phyloP scores from a whole-genome alignment of 1,140 invertebrate genomes.

The Steinernema feltiae region DNA sequence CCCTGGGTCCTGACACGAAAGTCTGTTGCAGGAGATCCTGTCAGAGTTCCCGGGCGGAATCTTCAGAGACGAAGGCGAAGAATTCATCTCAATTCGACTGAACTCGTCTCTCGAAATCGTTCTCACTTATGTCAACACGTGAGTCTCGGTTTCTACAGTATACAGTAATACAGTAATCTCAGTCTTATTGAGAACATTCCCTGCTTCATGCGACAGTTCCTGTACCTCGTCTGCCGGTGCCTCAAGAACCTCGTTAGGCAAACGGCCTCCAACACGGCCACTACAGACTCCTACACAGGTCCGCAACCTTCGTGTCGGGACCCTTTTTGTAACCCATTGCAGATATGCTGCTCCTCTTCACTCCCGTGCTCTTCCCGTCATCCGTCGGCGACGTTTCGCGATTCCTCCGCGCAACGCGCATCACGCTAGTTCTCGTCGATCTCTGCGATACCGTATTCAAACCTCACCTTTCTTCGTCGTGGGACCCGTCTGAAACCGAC shows the following conservation, averaged over 20 bases:
- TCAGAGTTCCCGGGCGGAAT: slow-evolving; percentile 40
- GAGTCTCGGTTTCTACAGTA: not conserved
- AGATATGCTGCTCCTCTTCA: slow-evolving; percentile 41
- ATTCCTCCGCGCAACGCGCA: slow-evolving; percentile 38
- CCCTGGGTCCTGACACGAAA: too few species aligned
- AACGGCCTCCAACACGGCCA: slow-evolving; percentile 16
- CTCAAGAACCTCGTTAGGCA: slow-evolving; percentile 34
- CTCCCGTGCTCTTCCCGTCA: slow-evolving; percentile 40
- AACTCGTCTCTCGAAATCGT: slow-evolving; percentile 33
- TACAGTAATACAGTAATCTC: not conserved
- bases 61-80: slow-evolving; percentile 30
- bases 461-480: slow-evolving; percentile 23
- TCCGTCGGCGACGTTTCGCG: slow-evolving; percentile 35
- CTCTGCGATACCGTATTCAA: slow-evolving; percentile 37
- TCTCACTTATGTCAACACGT: slow-evolving; percentile 33
- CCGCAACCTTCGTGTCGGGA: not conserved
- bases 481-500: slow-evolving; percentile 39
- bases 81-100: slow-evolving; percentile 35
- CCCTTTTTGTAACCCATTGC: not conserved
- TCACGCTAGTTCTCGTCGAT: slow-evolving; percentile 34
- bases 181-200: slow-evolving; percentile 32
- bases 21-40: slow-evolving; percentile 32
- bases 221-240: slow-evolving; percentile 36
- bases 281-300: slow-evolving; percentile 43
- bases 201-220: slow-evolving; percentile 38